These are phyloP conservation scores for Ligdia adustata DNA, from an alignment of 2,888 invertebrate genomes.

Conservation along the genomic window DNA sequence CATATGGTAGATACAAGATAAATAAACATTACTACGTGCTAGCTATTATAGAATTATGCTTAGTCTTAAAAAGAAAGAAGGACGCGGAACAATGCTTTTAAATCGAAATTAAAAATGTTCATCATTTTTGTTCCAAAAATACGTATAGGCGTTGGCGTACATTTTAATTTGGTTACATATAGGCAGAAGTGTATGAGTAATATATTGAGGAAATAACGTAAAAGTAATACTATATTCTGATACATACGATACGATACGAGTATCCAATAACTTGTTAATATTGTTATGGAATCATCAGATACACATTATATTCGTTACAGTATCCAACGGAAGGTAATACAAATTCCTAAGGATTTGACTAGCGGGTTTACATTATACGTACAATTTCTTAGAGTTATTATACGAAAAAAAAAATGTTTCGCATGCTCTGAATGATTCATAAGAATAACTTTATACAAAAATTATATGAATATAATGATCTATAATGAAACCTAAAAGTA, in stretches of 20 bases:
- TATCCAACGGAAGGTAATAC: constrained; percentile 34
- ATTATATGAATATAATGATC: constrained; percentile 52
- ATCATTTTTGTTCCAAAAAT: constrained; percentile 43
- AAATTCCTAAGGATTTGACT: constrained; percentile 60
- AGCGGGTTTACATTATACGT: constrained; percentile 48
- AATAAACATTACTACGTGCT: constrained; percentile 55
- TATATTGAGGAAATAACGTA: constrained; percentile 1
- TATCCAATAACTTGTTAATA: too few relatives aligned
- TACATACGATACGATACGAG: too few relatives aligned
- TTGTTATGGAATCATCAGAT: not conserved
- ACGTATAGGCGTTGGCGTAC: constrained; percentile 41
- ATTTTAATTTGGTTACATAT: constrained; percentile 36
- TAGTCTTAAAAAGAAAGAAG: constrained; percentile 58
- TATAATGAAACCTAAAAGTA: constrained; percentile 47
- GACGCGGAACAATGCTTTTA: constrained; percentile 48
- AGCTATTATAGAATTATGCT: constrained; percentile 68
- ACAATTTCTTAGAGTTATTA: constrained; percentile 39
- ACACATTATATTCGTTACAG: constrained; percentile 22
- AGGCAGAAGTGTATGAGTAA: constrained; percentile 22
- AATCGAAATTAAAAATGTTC: constrained; percentile 21
- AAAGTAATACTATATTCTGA: constrained; percentile 9
- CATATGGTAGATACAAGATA: constrained; percentile 61
- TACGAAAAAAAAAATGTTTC: constrained; percentile 43
- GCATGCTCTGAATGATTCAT: constrained; percentile 43
- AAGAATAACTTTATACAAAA: constrained; percentile 64